Evolutionary conservation across 2,888 invertebrate genomes (phyloP).

Genomic region (Dryadula phaetusa): DNA sequence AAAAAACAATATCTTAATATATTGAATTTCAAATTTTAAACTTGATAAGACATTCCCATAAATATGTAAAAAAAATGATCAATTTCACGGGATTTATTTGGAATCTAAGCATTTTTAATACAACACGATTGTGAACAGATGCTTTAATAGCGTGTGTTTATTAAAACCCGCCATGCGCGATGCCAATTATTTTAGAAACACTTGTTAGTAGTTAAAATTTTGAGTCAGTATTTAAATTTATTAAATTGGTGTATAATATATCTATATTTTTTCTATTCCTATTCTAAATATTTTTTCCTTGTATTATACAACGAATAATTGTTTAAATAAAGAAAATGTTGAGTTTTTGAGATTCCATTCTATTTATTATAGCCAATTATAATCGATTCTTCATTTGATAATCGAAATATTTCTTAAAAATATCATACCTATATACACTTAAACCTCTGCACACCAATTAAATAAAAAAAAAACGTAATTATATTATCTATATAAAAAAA

Average conservation of each 20-base stretch:
- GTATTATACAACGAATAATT: too few relatives aligned
- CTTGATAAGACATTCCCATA: too few relatives aligned
- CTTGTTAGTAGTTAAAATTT: conserved; percentile 34
- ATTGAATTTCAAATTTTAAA: too few relatives aligned
- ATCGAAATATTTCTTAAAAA: not conserved
- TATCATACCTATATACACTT: not conserved
- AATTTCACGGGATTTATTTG: too few relatives aligned
- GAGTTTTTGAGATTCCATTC: too few relatives aligned
- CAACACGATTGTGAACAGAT: not conserved
- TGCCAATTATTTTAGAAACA: conserved; percentile 27
- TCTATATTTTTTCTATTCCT: too few relatives aligned
- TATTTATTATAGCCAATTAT: too few relatives aligned
- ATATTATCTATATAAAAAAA: conserved; percentile 15
- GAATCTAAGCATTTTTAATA: too few relatives aligned
- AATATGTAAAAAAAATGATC: too few relatives aligned
- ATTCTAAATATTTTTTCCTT: too few relatives aligned
- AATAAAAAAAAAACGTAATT: conserved; percentile 22
- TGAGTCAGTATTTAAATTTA: conserved; percentile 13
- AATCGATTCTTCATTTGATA: not conserved
- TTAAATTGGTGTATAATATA: conserved; percentile 36
- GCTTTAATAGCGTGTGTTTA: conserved; percentile 8
- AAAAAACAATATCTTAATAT: too few relatives aligned
- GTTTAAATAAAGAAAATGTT: too few relatives aligned
- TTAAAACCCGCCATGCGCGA: conserved; percentile 29
- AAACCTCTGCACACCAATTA: conserved; percentile 35